Evolutionary conservation across 2,797 vertebrate species (phyloP), one percentile per base, ranked within the genome.

Genomic region (Hephaestus fuliginosus): DNA sequence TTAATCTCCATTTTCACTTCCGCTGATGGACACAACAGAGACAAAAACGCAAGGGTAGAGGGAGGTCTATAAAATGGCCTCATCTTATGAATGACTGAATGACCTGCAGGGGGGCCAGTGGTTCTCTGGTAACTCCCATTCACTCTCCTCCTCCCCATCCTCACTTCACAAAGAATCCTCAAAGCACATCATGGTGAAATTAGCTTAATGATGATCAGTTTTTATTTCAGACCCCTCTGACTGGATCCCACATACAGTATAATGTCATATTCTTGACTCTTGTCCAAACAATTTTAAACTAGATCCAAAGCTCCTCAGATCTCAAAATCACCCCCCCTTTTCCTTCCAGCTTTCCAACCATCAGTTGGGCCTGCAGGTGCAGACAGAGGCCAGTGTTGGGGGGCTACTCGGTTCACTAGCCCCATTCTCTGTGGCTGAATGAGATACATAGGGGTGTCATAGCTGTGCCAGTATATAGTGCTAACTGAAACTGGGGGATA

Each of bases 351-450:
- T 61, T 77, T 56, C 25, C 68, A 75, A 77, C 68, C 87, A 84
- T 91, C 85, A 64, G 84, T 89, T 81, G 82, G 86, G 74, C 41
- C 74, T 89, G 92, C 94, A 95, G 94, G 94, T 95, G 95, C 94
- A 93, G 82, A 65, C 81, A 86, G 91, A 90, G 92, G 89, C 89
- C 88, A 88, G 80, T 89, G 86, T 87, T 88, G 86, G 82, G 89
- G 89, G 86, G 81, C 78, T 90, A 68, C 78, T 93, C 83, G 93
- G 92, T 95, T 95, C 94, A 93, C 92, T 95, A 90, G 89, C 71
- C 85, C 92, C 88, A 93, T 95, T 95, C 89, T 94, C 86, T 87
- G 25, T 48, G 82, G 74, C 82, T 95, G 92, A 94, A 94, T 94
- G 88, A 95, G 92, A 94, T 93, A 93, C 91, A 91, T 79, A 88